Evolutionary conservation across 1,140 invertebrate species (phyloP).

Genomic region (Nasonia longicornis): DNA sequence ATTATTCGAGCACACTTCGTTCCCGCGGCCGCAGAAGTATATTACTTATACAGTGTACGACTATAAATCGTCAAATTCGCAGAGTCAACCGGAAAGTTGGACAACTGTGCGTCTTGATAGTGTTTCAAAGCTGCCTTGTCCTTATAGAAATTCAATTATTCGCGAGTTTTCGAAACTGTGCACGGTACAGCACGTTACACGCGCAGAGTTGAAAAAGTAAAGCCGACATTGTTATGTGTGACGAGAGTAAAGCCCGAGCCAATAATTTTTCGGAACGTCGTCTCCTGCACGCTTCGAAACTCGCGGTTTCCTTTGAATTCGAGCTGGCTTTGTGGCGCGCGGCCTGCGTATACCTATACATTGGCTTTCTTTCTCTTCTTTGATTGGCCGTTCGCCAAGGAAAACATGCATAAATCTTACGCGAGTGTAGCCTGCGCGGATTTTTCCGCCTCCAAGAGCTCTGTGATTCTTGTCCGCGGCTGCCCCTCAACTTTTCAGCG

Average conservation of each 20-base stretch:
- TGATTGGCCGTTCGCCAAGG: conserved; percentile 28
- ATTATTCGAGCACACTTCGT: too few relatives aligned
- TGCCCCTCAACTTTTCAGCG: background rate
- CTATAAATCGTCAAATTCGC: too few relatives aligned
- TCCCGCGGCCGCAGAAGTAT: too few relatives aligned
- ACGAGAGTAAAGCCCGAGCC: conserved; percentile 52
- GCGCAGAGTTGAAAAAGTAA: background rate
- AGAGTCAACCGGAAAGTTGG: too few relatives aligned
- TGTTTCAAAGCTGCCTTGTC: too few relatives aligned
- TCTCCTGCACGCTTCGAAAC: conserved; percentile 36
- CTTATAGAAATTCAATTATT: too few relatives aligned
- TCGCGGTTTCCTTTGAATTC: conserved; percentile 28
- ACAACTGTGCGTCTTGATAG: too few relatives aligned
- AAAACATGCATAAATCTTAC: conserved; percentile 26
- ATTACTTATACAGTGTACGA: too few relatives aligned
- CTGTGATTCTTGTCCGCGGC: background rate
- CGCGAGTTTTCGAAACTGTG: too few relatives aligned
- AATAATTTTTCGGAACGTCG: conserved; percentile 48
- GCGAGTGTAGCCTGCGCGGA: background rate
- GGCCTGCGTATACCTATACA: too few relatives aligned
- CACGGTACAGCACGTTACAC: background rate
- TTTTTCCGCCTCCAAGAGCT: background rate
- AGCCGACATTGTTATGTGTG: conserved; percentile 9
- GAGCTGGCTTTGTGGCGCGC: background rate
- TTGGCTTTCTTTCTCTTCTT: background rate